These are phyloP conservation scores for Gerris lacustris DNA, from an alignment of 2,888 invertebrate species.

Conservation along the genomic window DNA sequence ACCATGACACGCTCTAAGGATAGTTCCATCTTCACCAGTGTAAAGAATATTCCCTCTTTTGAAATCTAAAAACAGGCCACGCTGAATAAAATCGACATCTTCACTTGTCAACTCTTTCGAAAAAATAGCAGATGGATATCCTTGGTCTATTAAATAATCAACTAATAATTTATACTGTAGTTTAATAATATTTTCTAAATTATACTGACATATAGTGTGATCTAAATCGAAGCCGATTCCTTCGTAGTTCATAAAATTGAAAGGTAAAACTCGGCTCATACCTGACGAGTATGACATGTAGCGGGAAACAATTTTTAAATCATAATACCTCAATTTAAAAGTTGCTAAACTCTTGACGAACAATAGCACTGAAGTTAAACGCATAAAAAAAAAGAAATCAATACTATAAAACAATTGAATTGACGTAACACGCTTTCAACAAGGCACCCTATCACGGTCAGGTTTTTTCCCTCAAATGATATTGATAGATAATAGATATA, in stretches of 20 bases:
- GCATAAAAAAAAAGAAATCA: no score
- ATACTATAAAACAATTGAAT: no score
- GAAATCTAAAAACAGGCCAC: constrained; percentile 57
- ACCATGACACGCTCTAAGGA: constrained; percentile 55
- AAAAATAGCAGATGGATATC: constrained; percentile 43
- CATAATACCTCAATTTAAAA: no score
- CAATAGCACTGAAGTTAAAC: no score
- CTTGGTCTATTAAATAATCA: constrained; percentile 47
- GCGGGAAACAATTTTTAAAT: no score
- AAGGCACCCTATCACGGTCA: no score
- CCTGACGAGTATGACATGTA: no score
- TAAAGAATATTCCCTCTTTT: constrained; percentile 52
- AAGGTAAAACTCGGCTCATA: not conserved
- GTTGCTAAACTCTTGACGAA: no score
- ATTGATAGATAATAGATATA: no score
- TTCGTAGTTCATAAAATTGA: constrained; percentile 44
- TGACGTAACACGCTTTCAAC: no score
- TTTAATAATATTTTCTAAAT: constrained; percentile 49
- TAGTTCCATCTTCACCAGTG: constrained; percentile 46
- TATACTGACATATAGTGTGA: constrained; percentile 57
- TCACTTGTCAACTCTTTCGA: constrained; percentile 40
- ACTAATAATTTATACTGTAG: constrained; percentile 50
- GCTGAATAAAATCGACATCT: constrained; percentile 53
- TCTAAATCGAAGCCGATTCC: constrained; percentile 65
- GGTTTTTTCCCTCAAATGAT: no score